These are phyloP conservation scores for Leptopilina syphax DNA, from an alignment of 2,888 invertebrate species.

Conservation along the genomic window DNA sequence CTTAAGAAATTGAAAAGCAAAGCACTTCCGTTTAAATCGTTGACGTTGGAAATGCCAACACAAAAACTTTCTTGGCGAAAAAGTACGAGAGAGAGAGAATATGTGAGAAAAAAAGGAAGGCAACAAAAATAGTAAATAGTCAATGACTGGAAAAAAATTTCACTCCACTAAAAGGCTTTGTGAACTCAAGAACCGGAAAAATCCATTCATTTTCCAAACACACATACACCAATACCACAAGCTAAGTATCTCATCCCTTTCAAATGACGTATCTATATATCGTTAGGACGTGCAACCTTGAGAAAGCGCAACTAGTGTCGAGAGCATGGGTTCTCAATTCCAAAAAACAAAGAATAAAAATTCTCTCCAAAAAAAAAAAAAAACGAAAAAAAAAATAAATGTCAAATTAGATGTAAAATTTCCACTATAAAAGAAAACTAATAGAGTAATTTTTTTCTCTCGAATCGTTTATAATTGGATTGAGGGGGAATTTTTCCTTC, in stretches of 20 bases:
- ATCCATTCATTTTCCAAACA: conserved; percentile 12
- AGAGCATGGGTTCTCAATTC: conserved; percentile 53
- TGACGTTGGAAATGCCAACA: neutral
- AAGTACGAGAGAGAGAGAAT: neutral
- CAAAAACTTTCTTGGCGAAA: neutral
- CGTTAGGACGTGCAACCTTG: conserved; percentile 59
- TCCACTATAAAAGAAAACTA: neutral
- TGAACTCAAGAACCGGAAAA: conserved; percentile 12
- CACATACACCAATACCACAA: neutral
- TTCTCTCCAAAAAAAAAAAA: neutral
- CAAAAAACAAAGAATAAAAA: neutral
- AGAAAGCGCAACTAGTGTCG: conserved; percentile 65
- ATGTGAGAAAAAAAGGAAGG: neutral
- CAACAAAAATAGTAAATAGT: conserved; percentile 9
- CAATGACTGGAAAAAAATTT: conserved; percentile 10
- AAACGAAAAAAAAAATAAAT: neutral
- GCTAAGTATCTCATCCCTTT: conserved; percentile 12
- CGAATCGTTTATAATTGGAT: neutral
- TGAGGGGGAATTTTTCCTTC: neutral
- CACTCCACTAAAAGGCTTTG: conserved; percentile 12
- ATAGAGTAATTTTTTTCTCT: neutral
- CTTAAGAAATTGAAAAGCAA: no score
- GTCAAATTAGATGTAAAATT: neutral
- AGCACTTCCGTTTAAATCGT: no score
- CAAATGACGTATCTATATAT: conserved; percentile 45